Conservation (phyloP, 2,113 vertebrate species). For the Cisticola juncidis region DNA sequence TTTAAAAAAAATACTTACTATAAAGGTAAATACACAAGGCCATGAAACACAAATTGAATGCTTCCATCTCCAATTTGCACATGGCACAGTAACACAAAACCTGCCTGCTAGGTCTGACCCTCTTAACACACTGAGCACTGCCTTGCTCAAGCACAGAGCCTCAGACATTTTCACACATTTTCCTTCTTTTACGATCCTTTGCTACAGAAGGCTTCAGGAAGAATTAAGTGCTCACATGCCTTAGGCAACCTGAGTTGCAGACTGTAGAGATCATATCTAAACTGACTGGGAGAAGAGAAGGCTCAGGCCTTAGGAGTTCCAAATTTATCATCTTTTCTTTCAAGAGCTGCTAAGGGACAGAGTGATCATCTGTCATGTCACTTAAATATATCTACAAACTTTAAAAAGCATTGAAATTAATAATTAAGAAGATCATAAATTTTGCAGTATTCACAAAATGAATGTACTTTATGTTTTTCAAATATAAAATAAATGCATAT, state of each 20-base stretch:
- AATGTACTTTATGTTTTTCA: background rate
- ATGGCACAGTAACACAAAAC: background rate
- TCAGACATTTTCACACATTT: background rate
- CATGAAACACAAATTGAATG: background rate
- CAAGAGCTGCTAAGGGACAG: background rate
- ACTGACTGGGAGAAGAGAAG: background rate
- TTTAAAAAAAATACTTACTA: background rate
- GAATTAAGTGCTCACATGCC: background rate
- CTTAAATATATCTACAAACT: slow-evolving; percentile 23
- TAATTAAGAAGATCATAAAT: slow-evolving; percentile 42
- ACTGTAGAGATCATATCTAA: background rate
- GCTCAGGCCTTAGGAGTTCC: background rate
- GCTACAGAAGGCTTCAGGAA: background rate
- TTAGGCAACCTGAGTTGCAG: background rate
- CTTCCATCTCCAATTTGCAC: background rate
- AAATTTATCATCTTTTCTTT: background rate
- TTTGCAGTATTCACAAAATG: slow-evolving; percentile 2
- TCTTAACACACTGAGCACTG: background rate
- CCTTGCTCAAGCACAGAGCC: background rate
- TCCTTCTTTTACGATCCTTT: background rate
- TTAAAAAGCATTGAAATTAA: background rate
- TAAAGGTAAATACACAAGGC: background rate
- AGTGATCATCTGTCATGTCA: background rate
- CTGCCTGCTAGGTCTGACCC: background rate
- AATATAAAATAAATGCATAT: slow-evolving; percentile 49